Evolutionary conservation across 2,888 invertebrate genomes (phyloP), one percentile per base, ranked within the genome.

Genomic region (Muscina levida): DNA sequence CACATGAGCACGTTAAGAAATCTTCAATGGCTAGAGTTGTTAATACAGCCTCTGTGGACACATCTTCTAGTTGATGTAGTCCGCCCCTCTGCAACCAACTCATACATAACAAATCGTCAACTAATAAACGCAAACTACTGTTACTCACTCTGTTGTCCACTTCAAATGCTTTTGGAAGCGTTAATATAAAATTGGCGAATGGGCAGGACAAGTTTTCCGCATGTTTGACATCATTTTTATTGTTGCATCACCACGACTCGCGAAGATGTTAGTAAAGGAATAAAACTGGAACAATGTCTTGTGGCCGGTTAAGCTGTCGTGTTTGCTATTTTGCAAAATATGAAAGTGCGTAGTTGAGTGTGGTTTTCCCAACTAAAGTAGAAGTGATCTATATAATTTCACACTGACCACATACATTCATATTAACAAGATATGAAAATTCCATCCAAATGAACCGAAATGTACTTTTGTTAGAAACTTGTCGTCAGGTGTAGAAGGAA

Each of bases 221-320:
- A 74, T 77, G 72, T 77, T 81, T 81, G 81, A 72, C 77, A 77
- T 81, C 77, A 81, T 81, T 81, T 75, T 46, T 51, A 57, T 72
- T 81, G 77, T 81, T 81, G 77, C 81, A 81, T 81, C 77, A 81
- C 74, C 39, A 46, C n/a, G 44, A 44, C 17, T 11, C 44, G 11
- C 2, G 44, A 44, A 44, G 44, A 44, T 44, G 44, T n/a, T 44
- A 3, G 6, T 48, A 19, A n/a, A 4, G 48, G 19, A 19, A 19
- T 17, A 48, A 48, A 48, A 48, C 19, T 19, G 48, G 19, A 48
- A 48, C 19, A 19, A 3, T 48, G 48, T 48, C 48, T 48, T 17
- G 10, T 48, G 17, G 6, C 19, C 19, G 19, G 17, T 19, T 48
- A n/a, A n/a, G 48, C 19, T 46, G 31, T 46, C 11, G 19, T 48